Percentiles rank a stretch among this genome's conserved stretches.
phyloP scores from a whole-genome alignment of 2,797 vertebrate species.

The Champsocephalus esox region DNA sequence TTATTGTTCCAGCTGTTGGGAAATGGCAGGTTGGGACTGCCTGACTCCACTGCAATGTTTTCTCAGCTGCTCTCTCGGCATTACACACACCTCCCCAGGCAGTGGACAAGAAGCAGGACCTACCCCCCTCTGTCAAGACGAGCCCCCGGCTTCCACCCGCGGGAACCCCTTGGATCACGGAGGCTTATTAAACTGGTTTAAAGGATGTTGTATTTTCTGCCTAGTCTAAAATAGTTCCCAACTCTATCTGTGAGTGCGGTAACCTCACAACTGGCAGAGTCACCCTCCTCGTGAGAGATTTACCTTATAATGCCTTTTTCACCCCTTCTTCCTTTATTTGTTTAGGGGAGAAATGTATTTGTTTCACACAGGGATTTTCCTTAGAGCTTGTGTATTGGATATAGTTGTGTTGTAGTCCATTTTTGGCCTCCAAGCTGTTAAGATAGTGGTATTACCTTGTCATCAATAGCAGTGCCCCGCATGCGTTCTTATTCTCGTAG shows the following conservation, averaged over 20 bases:
- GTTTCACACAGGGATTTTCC: slow-evolving; percentile 7
- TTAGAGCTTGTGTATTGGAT: background rate
- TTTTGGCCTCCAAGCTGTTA: slow-evolving; percentile 4
- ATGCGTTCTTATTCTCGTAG: slow-evolving; percentile 1
- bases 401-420: slow-evolving; percentile 3
- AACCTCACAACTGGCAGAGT: slow-evolving; percentile 42
- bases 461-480: background rate
- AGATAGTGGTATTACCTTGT: background rate
- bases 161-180: slow-evolving; percentile 51
- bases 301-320: slow-evolving; percentile 15
- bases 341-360: background rate
- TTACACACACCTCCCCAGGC: slow-evolving; percentile 61
- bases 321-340: background rate
- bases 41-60: slow-evolving; percentile 74
- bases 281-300: slow-evolving; percentile 26
- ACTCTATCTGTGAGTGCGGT: slow-evolving; percentile 30
- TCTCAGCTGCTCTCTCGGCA: slow-evolving; percentile 75
- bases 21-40: slow-evolving; percentile 53
- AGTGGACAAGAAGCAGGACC: slow-evolving; percentile 66
- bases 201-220: slow-evolving; percentile 61
- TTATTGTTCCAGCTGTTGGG: slow-evolving; percentile 81
- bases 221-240: slow-evolving; percentile 55
- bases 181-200: slow-evolving; percentile 57
- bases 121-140: slow-evolving; percentile 38
- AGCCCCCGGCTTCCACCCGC: slow-evolving; percentile 49